Percentiles rank a stretch among this genome's conserved stretches.
Conservation (phyloP, 2,113 vertebrate species). For the Cephalopterus ornatus region DNA sequence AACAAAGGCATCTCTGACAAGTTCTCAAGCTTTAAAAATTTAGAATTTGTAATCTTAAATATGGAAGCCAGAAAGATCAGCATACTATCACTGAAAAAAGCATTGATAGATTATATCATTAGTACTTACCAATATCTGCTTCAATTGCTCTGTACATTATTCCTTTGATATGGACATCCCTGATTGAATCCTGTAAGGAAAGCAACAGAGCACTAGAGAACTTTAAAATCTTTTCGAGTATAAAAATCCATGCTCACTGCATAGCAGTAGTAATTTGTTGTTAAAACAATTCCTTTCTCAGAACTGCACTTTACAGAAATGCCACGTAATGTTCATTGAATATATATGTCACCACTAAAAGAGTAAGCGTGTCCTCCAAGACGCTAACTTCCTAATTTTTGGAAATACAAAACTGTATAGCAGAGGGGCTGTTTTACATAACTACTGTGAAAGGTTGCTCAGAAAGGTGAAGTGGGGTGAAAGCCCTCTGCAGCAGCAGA, state of each 20-base stretch:
- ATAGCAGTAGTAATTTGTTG: neutral
- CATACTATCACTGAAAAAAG: neutral
- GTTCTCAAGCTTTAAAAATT: neutral
- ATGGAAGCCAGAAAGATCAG: neutral
- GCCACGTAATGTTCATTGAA: neutral
- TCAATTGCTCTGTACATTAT: constrained; percentile 96
- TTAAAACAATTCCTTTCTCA: neutral
- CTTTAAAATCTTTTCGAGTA: neutral
- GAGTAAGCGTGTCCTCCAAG: neutral
- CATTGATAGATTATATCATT: neutral
- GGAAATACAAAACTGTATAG: neutral
- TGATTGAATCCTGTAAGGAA: constrained; percentile 86
- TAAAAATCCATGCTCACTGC: neutral
- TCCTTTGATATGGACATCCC: constrained; percentile 95
- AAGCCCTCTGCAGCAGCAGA: neutral
- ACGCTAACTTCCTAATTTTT: neutral
- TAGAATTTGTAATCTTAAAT: neutral
- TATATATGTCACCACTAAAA: neutral
- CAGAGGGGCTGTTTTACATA: neutral
- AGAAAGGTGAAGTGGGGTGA: neutral
- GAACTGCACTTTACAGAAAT: neutral
- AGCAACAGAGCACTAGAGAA: neutral
- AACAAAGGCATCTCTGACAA: neutral
- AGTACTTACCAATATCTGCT: constrained; percentile 88
- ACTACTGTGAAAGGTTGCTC: neutral